Base-by-base conservation (phyloP, 2,888 invertebrate genomes). In the Cordilura impudica region DNA sequence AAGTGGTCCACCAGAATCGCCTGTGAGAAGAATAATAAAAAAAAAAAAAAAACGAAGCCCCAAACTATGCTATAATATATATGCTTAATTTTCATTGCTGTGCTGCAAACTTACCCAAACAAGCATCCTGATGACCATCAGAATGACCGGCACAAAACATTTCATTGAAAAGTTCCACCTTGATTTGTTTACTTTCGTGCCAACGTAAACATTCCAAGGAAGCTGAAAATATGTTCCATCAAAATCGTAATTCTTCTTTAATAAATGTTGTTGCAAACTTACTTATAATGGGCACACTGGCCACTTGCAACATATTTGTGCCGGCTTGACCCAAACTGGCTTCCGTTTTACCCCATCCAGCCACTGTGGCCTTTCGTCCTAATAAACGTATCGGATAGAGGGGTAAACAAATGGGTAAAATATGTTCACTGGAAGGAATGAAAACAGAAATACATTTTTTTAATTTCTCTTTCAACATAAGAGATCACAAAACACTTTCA, bases 61-160 rank as follows among this genome's bases (percentile, higher is more conserved):
- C 66, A 84, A 82, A 83, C 82, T 84, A 85, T 83, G 84, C 83
- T 51, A 79, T 65, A 1, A 35, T 14, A 21, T 18, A n/a, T n/a
- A 4, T 5, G 23, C 4, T 10, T 7, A 18, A n/a, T n/a, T n/a
- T n/a, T n/a, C n/a, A n/a, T 16, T 29, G 16, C n/a, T 39, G n/a
- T n/a, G 43, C 6, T 31, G 7, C 18, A 14, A 2, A 35, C 84
- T 83, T 88, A 93, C 93, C 95, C 85, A 96, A 90, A 83, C 96
- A 96, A 4, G 96, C 96, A 83, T 96, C 96, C 85, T 94, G 95
- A 82, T 94, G 93, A 0, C 96, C 96, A 82, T 95, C 94, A 0
- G 94, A 93, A 85, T 95, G 95, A 6, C 96, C 96, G 0, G 96
- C 96, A 89, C 96, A 96, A 83, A 96, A 93, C 96, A 96, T 96